Evolutionary conservation across 2,113 vertebrate species (phyloP).

Genomic region (Elephantulus edwardii): DNA sequence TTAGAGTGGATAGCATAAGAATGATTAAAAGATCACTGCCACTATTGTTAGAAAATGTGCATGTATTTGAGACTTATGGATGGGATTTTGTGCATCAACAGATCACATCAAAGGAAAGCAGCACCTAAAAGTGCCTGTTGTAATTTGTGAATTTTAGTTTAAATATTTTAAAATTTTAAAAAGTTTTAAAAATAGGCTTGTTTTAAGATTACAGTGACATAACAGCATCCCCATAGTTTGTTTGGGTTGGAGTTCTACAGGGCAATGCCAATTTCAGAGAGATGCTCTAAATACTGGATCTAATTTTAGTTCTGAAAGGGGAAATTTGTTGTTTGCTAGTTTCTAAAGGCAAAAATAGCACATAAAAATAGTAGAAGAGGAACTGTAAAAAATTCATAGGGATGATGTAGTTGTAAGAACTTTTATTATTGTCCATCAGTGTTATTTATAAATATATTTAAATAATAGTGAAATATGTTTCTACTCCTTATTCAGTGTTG

Average conservation of each 20-base stretch:
- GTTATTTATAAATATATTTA: background rate
- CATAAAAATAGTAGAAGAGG: slow-evolving; percentile 79
- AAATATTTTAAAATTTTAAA: no score
- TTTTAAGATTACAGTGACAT: slow-evolving; percentile 4
- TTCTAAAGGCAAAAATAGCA: slow-evolving; percentile 65
- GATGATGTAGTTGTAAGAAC: slow-evolving; percentile 62
- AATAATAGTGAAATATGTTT: background rate
- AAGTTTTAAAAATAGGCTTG: background rate
- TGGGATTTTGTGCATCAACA: slow-evolving; percentile 8
- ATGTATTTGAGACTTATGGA: slow-evolving; percentile 38
- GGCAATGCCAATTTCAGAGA: slow-evolving; percentile 59
- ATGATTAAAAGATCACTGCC: slow-evolving; percentile 11
- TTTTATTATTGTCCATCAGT: background rate
- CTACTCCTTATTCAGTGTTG: background rate
- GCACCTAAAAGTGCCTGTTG: background rate
- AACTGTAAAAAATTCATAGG: slow-evolving; percentile 78
- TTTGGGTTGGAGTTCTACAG: slow-evolving; percentile 55
- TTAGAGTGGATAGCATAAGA: background rate
- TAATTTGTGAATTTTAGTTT: background rate
- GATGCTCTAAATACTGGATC: slow-evolving; percentile 55
- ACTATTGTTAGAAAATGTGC: slow-evolving; percentile 7
- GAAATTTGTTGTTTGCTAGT: slow-evolving; percentile 78
- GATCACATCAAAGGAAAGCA: slow-evolving; percentile 33
- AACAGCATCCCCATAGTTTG: background rate
- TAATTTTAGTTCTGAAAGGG: slow-evolving; percentile 77